Conservation (phyloP, 2,797 vertebrate species). For the Aeoliscus strigatus region DNA sequence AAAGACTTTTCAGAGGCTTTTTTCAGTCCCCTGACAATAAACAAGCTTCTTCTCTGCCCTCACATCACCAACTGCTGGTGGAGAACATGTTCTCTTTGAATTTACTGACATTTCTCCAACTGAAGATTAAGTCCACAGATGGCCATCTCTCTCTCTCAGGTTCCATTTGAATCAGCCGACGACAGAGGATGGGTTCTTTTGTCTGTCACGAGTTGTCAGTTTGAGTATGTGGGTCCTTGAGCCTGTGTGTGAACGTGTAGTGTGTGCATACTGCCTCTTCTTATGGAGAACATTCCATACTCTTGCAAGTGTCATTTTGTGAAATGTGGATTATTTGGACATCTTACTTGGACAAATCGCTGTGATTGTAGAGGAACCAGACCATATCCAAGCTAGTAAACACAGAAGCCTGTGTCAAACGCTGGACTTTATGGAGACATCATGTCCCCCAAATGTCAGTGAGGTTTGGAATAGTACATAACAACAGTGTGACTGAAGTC, state of each 20-base stretch:
- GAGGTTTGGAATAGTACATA: too few relatives aligned
- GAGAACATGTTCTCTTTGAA: slow-evolving; percentile 16
- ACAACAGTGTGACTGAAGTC: too few relatives aligned
- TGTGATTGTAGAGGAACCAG: slow-evolving; percentile 30
- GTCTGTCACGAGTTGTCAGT: slow-evolving; percentile 10
- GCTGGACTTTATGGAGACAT: too few relatives aligned
- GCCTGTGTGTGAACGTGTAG: slow-evolving; percentile 3
- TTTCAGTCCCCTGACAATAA: slow-evolving; percentile 19
- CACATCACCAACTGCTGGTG: slow-evolving; percentile 32
- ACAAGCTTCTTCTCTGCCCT: too few relatives aligned
- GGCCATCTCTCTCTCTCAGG: too few relatives aligned
- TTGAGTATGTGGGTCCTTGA: too few relatives aligned
- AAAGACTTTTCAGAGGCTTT: slow-evolving; percentile 8
- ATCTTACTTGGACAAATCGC: slow-evolving; percentile 14
- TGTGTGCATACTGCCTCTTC: slow-evolving; percentile 30
- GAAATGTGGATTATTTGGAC: too few relatives aligned
- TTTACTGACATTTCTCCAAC: slow-evolving; percentile 33
- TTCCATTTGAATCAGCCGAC: too few relatives aligned
- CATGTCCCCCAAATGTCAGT: too few relatives aligned
- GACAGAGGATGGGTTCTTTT: slow-evolving; percentile 12
- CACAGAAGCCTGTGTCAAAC: too few relatives aligned
- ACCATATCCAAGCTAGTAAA: slow-evolving; percentile 25
- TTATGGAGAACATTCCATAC: slow-evolving; percentile 4
- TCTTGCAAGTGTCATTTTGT: slow-evolving; percentile 30
- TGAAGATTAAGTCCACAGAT: slow-evolving; percentile 44